These are phyloP conservation scores for Promerops cafer DNA, from an alignment of 2,113 vertebrate species.

Conservation along the genomic window DNA sequence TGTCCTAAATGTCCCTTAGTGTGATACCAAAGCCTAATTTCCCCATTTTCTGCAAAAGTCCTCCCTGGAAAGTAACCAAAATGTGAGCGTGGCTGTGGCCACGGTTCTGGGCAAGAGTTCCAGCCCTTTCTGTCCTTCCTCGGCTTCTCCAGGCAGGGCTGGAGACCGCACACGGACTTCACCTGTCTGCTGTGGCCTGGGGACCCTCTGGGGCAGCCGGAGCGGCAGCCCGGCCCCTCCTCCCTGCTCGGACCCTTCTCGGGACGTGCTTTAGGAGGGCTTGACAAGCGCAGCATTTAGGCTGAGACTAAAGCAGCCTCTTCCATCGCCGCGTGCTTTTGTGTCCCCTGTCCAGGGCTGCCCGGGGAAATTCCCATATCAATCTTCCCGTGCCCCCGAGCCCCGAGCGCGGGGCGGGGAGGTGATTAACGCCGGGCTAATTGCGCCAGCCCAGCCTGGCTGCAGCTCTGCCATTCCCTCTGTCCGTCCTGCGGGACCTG, in stretches of 20 bases:
- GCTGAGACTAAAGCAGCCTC: background rate
- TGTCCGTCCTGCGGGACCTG: background rate
- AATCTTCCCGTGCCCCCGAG: background rate
- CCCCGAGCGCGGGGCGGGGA: fast-evolving
- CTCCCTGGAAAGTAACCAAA: background rate
- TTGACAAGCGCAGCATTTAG: background rate
- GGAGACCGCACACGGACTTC: fast-evolving
- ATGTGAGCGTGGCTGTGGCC: fast-evolving
- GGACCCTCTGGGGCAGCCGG: background rate
- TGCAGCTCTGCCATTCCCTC: too few relatives aligned
- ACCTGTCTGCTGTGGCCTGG: background rate
- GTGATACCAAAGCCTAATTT: background rate
- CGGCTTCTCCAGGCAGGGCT: background rate
- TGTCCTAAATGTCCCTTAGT: background rate
- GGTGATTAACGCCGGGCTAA: background rate
- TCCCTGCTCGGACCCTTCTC: background rate
- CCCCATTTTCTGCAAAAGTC: background rate
- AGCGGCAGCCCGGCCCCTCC: background rate
- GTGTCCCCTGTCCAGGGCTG: background rate
- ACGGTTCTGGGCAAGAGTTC: too few relatives aligned
- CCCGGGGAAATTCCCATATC: background rate
- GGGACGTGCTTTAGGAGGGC: background rate
- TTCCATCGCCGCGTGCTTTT: background rate
- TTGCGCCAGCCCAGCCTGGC: background rate
- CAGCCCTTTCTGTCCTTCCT: background rate